Percentiles rank a stretch among this genome's conserved stretches.
Evolutionary conservation across 2,797 vertebrate species (phyloP).

Genomic region (Danionella dracula): DNA sequence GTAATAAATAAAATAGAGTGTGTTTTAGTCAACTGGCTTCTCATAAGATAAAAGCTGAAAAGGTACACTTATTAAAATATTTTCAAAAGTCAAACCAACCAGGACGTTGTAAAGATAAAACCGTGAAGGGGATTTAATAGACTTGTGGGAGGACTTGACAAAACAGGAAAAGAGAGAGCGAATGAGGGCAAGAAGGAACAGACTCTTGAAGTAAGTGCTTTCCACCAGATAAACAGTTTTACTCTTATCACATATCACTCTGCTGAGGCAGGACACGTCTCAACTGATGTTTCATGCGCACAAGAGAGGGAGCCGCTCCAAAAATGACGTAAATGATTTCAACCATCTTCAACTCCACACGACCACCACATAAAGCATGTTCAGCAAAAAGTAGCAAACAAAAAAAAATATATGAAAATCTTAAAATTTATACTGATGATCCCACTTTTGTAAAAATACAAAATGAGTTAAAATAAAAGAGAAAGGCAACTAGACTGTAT

Average conservation of each 20-base stretch:
- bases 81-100: too few relatives aligned
- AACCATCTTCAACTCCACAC: not conserved
- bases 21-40: too few relatives aligned
- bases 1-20: too few relatives aligned
- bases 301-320: not conserved
- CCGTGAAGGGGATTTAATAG: too few relatives aligned
- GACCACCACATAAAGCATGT: not conserved
- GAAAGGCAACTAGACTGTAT: too few relatives aligned
- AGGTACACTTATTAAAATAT: too few relatives aligned
- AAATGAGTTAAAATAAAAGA: too few relatives aligned
- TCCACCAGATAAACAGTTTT: conserved; percentile 3
- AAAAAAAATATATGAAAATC: too few relatives aligned
- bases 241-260: not conserved
- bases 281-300: conserved; percentile 1
- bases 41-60: too few relatives aligned
- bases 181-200: not conserved
- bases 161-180: not conserved
- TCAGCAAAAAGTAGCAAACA: not conserved
- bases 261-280: not conserved
- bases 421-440: too few relatives aligned
- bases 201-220: not conserved
- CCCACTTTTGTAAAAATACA: too few relatives aligned
- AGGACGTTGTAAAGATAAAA: too few relatives aligned
- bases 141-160: not conserved
- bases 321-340: conserved; percentile 2